Base-by-base conservation (phyloP, 2,888 invertebrate genomes). In the Luffia ferchaultella region DNA sequence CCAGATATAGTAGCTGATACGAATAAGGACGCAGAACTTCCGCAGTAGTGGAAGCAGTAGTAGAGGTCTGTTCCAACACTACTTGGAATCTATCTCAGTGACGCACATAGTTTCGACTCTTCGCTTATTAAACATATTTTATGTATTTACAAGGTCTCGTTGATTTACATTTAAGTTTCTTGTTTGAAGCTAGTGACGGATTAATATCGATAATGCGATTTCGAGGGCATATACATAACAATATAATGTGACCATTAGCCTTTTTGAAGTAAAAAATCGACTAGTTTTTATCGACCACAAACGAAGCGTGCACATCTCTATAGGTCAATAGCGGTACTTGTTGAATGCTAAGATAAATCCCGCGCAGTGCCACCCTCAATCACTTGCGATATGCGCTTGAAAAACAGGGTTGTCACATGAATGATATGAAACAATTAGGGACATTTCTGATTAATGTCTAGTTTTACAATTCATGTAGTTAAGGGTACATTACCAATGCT, bases 281-380 rank as follows among this genome's bases (percentile, higher is more conserved):
- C n/a, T 30, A 30, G 3, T 30, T 30, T 30, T 30, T 7, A 30
- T 30, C 3, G 3, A 7, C 5, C 30, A 7, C 30, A 30, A 12
- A 7, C n/a, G n/a, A n/a, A n/a, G n/a, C n/a, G n/a, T n/a, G n/a
- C 30, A 30, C 30, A 7, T 30, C 30, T 12, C 30, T 30, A 30
- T 30, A 30, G 3, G 5, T 30, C 30, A 30, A 3, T 30, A 30
- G 75, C 76, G 79, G 78, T 70, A 74, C 65, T 54, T 52, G 57
- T 58, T 63, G 65, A 59, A 67, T 60, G 69, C 70, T 64, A 70
- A 68, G 70, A 73, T 70, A 70, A 62, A 65, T 65, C 65, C 61
- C 63, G 62, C 60, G 56, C 57, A 58, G 60, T 63, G 59, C 43
- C 48, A 45, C 67, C 62, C 64, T 71, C 70, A 65, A 76, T 76